Conservation (phyloP, 2,888 invertebrate species). For the Bellardia pandia region DNA sequence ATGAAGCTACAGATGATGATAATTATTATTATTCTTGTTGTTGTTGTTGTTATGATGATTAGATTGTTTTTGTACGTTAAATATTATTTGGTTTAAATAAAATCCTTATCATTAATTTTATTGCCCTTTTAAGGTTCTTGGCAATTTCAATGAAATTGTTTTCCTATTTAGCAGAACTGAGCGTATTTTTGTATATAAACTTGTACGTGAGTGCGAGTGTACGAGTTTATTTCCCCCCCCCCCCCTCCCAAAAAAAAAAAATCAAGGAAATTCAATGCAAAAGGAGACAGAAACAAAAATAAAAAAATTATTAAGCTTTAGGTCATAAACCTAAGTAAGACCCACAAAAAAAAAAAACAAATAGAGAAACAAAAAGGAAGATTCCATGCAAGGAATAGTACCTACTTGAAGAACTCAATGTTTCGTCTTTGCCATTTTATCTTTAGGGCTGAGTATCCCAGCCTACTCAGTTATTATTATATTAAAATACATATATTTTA, state of each 20-base stretch:
- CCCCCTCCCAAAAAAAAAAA: neutral
- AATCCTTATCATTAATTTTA: slow-evolving; percentile 69
- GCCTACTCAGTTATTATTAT: no score
- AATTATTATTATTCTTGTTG: slow-evolving; percentile 18
- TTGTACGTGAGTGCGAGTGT: neutral
- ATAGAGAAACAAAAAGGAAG: neutral
- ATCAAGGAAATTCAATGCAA: slow-evolving; percentile 30
- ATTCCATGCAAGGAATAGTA: slow-evolving; percentile 11
- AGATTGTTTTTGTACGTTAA: slow-evolving; percentile 47
- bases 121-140: slow-evolving; percentile 63
- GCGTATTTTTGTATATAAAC: slow-evolving; percentile 1
- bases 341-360: neutral
- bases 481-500: slow-evolving; percentile 48
- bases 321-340: slow-evolving; percentile 65
- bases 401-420: slow-evolving; percentile 42
- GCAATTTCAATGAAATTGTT: slow-evolving; percentile 55
- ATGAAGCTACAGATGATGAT: slow-evolving; percentile 16
- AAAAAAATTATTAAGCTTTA: slow-evolving; percentile 64
- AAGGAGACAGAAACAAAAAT: slow-evolving; percentile 45
- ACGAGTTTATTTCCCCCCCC: neutral
- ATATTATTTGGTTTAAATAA: slow-evolving; percentile 63
- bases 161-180: slow-evolving; percentile 41
- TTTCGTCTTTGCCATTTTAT: neutral
- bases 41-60: slow-evolving; percentile 41
- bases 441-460: neutral